Percentiles rank a stretch among this genome's conserved stretches.
Evolutionary conservation across 2,888 invertebrate species (phyloP).

Genomic region (Idaea straminata): DNA sequence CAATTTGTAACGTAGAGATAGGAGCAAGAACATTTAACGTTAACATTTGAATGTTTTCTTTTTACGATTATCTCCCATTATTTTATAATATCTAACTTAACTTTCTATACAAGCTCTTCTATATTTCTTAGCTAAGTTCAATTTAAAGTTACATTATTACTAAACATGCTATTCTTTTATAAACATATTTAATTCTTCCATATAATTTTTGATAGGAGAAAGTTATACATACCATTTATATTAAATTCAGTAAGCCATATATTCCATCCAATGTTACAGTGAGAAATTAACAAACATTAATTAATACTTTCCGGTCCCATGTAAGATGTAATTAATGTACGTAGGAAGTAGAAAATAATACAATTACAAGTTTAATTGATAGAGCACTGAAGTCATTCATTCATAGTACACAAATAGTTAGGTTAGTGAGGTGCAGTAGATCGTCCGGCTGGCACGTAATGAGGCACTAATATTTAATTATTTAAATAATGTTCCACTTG

Average conservation of each 20-base stretch:
- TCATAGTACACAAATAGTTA: constrained; percentile 41
- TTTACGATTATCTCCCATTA: neutral
- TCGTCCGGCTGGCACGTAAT: constrained; percentile 43
- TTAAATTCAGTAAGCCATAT: constrained; percentile 54
- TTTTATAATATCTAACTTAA: neutral
- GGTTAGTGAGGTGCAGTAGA: constrained; percentile 35
- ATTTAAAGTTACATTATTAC: neutral
- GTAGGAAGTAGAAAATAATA: constrained; percentile 68
- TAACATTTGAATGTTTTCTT: neutral
- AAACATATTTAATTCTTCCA: neutral
- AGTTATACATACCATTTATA: constrained; percentile 69
- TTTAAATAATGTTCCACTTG: constrained; percentile 48
- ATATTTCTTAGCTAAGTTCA: neutral
- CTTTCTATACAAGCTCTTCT: too few relatives aligned
- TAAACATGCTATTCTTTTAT: neutral
- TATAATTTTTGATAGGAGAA: constrained; percentile 28
- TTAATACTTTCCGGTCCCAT: constrained; percentile 69
- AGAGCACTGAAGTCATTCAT: constrained; percentile 59
- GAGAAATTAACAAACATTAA: constrained; percentile 58
- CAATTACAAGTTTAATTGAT: constrained; percentile 67
- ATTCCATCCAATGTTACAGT: constrained; percentile 49
- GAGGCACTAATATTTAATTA: constrained; percentile 43
- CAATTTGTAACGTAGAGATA: neutral
- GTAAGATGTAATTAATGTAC: constrained; percentile 69
- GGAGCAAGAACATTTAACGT: neutral